Evolutionary conservation across 2,113 vertebrate species (phyloP).

Genomic region (Hystrix brachyura): DNA sequence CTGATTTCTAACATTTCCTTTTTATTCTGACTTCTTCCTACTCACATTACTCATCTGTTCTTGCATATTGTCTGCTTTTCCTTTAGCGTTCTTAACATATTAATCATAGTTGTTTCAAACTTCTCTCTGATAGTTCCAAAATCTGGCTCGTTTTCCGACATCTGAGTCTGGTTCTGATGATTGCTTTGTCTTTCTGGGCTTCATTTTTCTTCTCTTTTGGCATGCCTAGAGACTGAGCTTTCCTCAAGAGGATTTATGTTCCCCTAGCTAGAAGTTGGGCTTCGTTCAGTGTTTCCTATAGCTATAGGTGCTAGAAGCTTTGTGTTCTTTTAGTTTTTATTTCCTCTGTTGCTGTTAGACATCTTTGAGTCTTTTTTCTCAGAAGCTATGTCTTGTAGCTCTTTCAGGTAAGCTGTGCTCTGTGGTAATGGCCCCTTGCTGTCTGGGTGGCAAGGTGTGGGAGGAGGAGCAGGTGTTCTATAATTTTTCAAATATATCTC

Average conservation of each 20-base stretch:
- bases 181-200: not conserved
- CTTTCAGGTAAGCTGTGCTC: not conserved
- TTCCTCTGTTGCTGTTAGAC: not conserved
- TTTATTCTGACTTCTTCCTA: not conserved
- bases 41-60: not conserved
- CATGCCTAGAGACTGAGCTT: not conserved
- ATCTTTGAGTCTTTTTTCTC: not conserved
- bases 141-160: not conserved
- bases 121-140: not conserved
- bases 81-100: not conserved
- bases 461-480: not conserved
- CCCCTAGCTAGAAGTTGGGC: not conserved
- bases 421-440: not conserved
- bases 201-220: not conserved
- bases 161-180: not conserved
- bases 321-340: not conserved
- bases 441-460: not conserved
- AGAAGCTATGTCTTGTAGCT: not conserved
- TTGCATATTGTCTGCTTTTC: not conserved
- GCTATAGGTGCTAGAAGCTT: not conserved
- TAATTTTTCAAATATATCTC: not conserved
- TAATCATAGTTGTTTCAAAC: not conserved
- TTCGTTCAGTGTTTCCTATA: not conserved
- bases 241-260: not conserved
- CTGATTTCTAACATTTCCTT: not conserved